phyloP scores from a whole-genome alignment of 1,140 invertebrate genomes.

The Wiebesia pumilae region DNA sequence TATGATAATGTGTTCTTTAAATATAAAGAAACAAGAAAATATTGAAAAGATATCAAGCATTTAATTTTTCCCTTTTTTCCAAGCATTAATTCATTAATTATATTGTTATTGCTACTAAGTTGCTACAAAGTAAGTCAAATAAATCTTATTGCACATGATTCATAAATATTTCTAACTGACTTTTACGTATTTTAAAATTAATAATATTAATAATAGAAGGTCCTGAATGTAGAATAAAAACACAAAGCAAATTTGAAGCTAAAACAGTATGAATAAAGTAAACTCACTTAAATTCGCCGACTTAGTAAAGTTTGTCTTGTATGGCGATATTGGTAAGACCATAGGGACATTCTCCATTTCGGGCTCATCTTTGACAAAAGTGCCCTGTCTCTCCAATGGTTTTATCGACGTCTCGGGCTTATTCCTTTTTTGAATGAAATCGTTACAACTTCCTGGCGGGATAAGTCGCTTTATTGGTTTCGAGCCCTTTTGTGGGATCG shows the following conservation, averaged over 20 bases:
- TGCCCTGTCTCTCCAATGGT: slow-evolving; percentile 86
- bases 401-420: slow-evolving; percentile 59
- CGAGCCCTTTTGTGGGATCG: slow-evolving; percentile 64
- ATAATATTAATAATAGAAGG: too few relatives aligned
- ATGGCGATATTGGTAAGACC: slow-evolving; percentile 32
- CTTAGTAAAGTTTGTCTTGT: background rate
- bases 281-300: slow-evolving; percentile 9
- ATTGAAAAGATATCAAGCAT: too few relatives aligned
- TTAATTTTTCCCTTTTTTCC: too few relatives aligned
- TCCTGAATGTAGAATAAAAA: too few relatives aligned
- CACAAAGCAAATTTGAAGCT: background rate
- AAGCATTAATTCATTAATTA: too few relatives aligned
- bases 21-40: too few relatives aligned
- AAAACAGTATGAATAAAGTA: background rate
- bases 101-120: too few relatives aligned
- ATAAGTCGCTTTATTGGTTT: slow-evolving; percentile 64
- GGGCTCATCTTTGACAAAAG: slow-evolving; percentile 89
- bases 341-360: slow-evolving; percentile 70
- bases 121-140: too few relatives aligned
- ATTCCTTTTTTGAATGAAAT: slow-evolving; percentile 38
- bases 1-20: too few relatives aligned
- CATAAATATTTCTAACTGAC: too few relatives aligned
- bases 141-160: too few relatives aligned
- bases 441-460: slow-evolving; percentile 57
- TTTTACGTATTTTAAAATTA: too few relatives aligned